phyloP scores from a whole-genome alignment of 1,140 invertebrate species.

The Drosophila busckii region DNA sequence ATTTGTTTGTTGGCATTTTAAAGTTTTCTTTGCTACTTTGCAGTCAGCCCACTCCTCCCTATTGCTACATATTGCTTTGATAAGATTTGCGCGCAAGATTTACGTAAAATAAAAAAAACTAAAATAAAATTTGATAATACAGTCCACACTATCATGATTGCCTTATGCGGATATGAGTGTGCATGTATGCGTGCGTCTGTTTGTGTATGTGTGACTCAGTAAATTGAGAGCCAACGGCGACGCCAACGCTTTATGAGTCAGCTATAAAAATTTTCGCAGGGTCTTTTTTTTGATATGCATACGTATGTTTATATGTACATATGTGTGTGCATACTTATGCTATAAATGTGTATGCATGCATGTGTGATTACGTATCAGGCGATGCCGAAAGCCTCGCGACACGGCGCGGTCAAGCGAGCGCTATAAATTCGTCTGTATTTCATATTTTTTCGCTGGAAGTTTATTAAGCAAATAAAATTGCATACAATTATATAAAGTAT shows the following conservation, averaged over 20 bases:
- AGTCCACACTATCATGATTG: conserved; percentile 17
- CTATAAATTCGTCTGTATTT: conserved; percentile 55
- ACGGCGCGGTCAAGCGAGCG: conserved; percentile 10
- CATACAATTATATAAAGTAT: too few species aligned
- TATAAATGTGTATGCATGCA: conserved; percentile 2
- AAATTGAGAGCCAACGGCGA: conserved; percentile 13
- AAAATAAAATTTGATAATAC: conserved; percentile 35
- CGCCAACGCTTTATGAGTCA: conserved; percentile 42
- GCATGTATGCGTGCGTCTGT: background rate
- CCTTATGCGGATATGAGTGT: conserved; percentile 4
- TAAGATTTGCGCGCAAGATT: conserved; percentile 38
- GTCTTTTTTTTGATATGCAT: too few species aligned
- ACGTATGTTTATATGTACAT: background rate
- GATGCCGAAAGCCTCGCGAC: conserved; percentile 39
- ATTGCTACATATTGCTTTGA: conserved; percentile 14
- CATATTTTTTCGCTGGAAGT: too few species aligned
- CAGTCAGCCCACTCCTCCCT: too few species aligned
- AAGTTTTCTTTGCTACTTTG: too few species aligned
- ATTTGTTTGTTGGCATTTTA: too few species aligned
- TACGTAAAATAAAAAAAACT: conserved; percentile 31
- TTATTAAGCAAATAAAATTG: conserved; percentile 60
- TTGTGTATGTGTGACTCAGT: background rate
- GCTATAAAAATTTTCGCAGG: too few species aligned
- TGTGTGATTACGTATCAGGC: conserved; percentile 39
- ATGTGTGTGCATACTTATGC: conserved; percentile 11